phyloP scores from a whole-genome alignment of 2,888 invertebrate genomes.

The Metopia argyrocephala region DNA sequence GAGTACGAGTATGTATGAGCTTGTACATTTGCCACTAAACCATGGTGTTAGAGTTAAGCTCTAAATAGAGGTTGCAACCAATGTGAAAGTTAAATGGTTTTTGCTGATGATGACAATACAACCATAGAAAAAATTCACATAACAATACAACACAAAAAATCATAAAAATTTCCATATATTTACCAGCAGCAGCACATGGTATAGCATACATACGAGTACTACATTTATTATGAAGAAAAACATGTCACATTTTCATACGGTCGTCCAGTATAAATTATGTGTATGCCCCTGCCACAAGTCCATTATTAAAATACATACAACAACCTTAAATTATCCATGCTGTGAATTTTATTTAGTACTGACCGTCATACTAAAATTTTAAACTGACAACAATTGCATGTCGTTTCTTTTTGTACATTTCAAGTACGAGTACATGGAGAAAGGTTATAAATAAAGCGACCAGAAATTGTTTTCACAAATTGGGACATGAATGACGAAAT shows the following conservation, averaged over 20 bases:
- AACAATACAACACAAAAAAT: conserved; percentile 9
- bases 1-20: conserved; percentile 11
- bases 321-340: conserved; percentile 51
- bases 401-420: too few relatives aligned
- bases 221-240: too few relatives aligned
- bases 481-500: too few relatives aligned
- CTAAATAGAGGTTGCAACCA: conserved; percentile 52
- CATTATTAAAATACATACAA: conserved; percentile 41
- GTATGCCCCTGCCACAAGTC: conserved; percentile 18
- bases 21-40: conserved; percentile 41
- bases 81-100: conserved; percentile 62
- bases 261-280: conserved; percentile 14
- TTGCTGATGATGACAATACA: conserved; percentile 53
- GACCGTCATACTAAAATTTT: conserved; percentile 37
- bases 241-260: too few relatives aligned
- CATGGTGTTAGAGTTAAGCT: conserved; percentile 44
- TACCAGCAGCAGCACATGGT: conserved; percentile 30
- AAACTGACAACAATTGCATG: conserved; percentile 23
- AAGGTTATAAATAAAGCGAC: too few relatives aligned
- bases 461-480: too few relatives aligned
- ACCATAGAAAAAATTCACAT: conserved; percentile 4
- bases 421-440: too few relatives aligned
- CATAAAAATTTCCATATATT: conserved; percentile 59
- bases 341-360: conserved; percentile 41
- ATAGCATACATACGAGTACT: conserved; percentile 19